phyloP scores from a whole-genome alignment of 2,888 invertebrate species.

The Hemithea aestivaria region DNA sequence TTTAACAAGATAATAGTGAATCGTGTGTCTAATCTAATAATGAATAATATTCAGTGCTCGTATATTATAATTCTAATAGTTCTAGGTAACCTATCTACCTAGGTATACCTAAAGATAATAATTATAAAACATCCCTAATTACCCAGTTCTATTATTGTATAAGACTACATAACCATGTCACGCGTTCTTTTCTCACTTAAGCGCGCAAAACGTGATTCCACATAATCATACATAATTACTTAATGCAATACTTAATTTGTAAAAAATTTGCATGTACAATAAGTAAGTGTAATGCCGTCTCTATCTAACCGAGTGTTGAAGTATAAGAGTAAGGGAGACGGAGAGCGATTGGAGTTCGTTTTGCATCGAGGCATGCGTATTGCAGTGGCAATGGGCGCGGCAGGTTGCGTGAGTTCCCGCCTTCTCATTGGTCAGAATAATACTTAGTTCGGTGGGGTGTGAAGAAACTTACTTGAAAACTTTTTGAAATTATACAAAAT shows the following conservation, averaged over 20 bases:
- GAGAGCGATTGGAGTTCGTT: slow-evolving; percentile 39
- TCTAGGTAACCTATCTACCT: too few species aligned
- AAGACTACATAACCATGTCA: slow-evolving; percentile 38
- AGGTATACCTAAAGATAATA: too few species aligned
- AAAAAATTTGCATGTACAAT: slow-evolving; percentile 72
- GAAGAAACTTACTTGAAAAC: slow-evolving; percentile 65
- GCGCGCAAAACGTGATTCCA: slow-evolving; percentile 44
- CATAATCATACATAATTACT: slow-evolving; percentile 71
- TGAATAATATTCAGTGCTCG: too few species aligned
- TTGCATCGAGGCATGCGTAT: slow-evolving; percentile 68
- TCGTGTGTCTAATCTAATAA: too few species aligned
- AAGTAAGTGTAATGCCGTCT: slow-evolving; percentile 50
- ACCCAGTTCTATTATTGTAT: slow-evolving; percentile 27
- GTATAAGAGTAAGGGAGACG: slow-evolving; percentile 50
- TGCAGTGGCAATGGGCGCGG: slow-evolving; percentile 69
- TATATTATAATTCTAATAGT: too few species aligned
- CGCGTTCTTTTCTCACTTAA: slow-evolving; percentile 40
- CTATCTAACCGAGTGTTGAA: slow-evolving; percentile 31
- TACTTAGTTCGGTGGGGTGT: slow-evolving; percentile 57
- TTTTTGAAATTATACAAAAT: slow-evolving; percentile 54
- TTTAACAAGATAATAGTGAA: too few species aligned
- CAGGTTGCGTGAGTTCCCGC: slow-evolving; percentile 49
- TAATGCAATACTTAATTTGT: slow-evolving; percentile 70
- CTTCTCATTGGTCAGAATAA: slow-evolving; percentile 54
- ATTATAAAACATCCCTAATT: slow-evolving; percentile 9